These are phyloP conservation scores for Anisognathus igniventris DNA, from an alignment of 2,797 vertebrate genomes.

Conservation along the genomic window DNA sequence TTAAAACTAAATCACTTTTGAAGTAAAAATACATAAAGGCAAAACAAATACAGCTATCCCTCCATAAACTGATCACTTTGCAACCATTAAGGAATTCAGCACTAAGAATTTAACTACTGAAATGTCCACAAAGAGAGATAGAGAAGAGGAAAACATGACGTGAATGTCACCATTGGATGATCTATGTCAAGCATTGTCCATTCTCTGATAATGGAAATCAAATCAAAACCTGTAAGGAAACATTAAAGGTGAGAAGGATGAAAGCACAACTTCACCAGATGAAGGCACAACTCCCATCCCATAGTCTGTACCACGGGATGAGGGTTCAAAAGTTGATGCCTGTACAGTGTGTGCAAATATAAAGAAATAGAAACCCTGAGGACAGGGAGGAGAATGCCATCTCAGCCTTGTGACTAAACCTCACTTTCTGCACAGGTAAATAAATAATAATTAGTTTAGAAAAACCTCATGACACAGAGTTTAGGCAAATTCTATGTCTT, in stretches of 20 bases:
- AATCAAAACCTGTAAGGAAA: not conserved
- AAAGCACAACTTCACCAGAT: not conserved
- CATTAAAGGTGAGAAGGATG: not conserved
- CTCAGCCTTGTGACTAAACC: not conserved
- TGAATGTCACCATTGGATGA: not conserved
- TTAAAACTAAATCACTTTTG: not conserved
- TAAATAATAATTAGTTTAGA: not conserved
- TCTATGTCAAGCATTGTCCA: not conserved
- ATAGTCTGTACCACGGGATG: not conserved
- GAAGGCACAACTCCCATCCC: not conserved
- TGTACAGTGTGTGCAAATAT: not conserved
- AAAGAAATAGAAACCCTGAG: not conserved
- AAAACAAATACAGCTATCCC: not conserved
- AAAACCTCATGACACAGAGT: not conserved
- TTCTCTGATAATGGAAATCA: not conserved
- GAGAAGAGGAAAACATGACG: not conserved
- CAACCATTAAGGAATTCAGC: not conserved
- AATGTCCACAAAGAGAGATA: not conserved
- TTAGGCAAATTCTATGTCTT: not conserved
- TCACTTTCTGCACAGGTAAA: not conserved
- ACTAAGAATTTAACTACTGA: not conserved
- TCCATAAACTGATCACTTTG: not conserved
- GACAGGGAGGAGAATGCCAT: not conserved
- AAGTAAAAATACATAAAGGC: not conserved
- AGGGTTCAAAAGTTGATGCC: not conserved